A percentile compares a stretch with the other conserved stretches of the same genome.
phyloP scores from a whole-genome alignment of 2,797 vertebrate genomes.

The Phalloptychus januarius region DNA sequence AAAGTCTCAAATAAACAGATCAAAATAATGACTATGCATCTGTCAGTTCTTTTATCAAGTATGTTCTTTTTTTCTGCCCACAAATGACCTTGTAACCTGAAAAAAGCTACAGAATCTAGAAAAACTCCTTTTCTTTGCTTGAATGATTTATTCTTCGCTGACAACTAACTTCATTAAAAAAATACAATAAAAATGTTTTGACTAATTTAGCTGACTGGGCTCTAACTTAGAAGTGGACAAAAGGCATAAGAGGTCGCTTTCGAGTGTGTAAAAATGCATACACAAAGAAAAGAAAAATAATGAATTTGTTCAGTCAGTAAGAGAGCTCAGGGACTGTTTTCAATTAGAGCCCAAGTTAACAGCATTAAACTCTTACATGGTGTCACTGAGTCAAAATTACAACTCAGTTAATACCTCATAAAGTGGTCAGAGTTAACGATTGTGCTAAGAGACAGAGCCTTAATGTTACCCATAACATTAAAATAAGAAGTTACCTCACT shows the following conservation, averaged over 20 bases:
- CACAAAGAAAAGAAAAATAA: constrained; percentile 19
- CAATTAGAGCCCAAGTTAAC: constrained; percentile 74
- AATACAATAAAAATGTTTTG: neutral
- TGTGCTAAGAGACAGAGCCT: constrained; percentile 73
- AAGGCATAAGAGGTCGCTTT: neutral
- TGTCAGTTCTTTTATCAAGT: neutral
- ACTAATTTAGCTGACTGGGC: too few species aligned
- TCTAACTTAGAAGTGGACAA: neutral
- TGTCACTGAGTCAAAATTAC: constrained; percentile 80
- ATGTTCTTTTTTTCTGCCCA: neutral
- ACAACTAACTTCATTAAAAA: neutral
- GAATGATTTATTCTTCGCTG: neutral
- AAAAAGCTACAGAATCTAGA: neutral
- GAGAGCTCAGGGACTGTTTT: constrained; percentile 69
- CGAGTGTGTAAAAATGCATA: constrained; percentile 5
- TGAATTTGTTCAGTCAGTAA: constrained; percentile 28
- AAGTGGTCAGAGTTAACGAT: constrained; percentile 81
- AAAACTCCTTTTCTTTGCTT: neutral
- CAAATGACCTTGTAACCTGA: neutral
- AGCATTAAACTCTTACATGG: constrained; percentile 75
- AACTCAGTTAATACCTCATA: constrained; percentile 83
- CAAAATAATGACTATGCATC: neutral
- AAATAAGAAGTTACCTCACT: constrained; percentile 68
- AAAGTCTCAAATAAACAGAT: neutral
- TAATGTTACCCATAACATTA: constrained; percentile 77